These are phyloP conservation scores for Alloplasta piceator DNA, from an alignment of 2,888 invertebrate genomes.

Conservation along the genomic window DNA sequence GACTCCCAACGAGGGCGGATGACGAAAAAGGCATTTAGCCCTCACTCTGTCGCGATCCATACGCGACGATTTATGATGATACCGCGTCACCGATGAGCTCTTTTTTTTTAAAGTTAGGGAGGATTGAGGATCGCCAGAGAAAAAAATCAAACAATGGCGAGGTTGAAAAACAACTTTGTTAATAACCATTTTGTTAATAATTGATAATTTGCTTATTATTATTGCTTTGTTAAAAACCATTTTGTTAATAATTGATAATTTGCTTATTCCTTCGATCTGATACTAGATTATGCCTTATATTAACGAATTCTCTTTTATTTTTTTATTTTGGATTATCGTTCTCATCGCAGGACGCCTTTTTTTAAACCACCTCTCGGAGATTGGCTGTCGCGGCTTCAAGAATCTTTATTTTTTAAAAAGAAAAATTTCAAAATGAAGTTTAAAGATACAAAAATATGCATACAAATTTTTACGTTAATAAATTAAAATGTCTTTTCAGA, in stretches of 20 bases:
- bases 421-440: neutral
- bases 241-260: neutral
- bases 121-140: slow-evolving; percentile 38
- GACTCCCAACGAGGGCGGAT: slow-evolving; percentile 64
- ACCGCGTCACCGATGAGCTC: slow-evolving; percentile 41
- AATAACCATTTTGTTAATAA: neutral
- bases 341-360: no score
- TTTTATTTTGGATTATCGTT: no score
- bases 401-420: neutral
- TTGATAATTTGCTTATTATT: no score
- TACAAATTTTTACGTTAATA: no score
- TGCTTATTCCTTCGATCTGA: no score
- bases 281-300: no score
- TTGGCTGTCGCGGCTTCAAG: no score
- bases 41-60: slow-evolving; percentile 61
- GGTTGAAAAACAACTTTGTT: neutral
- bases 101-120: slow-evolving; percentile 16
- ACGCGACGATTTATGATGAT: slow-evolving; percentile 73
- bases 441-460: no score
- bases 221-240: neutral
- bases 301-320: no score
- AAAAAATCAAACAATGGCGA: slow-evolving; percentile 38
- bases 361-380: no score
- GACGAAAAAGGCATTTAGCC: neutral
- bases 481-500: no score